Evolutionary conservation across 2,888 invertebrate species (phyloP).

Genomic region (Drosophila robusta): DNA sequence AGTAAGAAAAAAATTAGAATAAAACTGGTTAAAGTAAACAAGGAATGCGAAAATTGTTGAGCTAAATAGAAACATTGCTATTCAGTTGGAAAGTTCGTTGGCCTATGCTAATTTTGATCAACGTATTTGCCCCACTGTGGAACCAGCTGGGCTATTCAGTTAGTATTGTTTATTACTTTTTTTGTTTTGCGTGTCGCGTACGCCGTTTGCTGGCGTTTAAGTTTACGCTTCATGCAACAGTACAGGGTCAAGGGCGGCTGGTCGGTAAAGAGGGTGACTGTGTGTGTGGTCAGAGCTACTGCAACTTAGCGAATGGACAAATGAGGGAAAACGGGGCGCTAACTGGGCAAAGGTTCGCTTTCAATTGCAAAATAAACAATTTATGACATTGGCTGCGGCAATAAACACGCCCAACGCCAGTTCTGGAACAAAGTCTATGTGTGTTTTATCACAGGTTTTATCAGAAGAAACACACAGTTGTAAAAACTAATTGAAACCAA

Average conservation of each 20-base stretch:
- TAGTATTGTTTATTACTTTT: conserved; percentile 34
- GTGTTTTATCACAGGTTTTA: conserved; percentile 57
- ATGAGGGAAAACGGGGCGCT: conserved; percentile 9
- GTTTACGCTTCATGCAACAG: conserved; percentile 45
- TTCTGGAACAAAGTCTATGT: conserved; percentile 45
- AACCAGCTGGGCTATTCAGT: conserved; percentile 24
- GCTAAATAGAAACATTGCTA: not conserved
- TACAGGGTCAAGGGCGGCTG: conserved; percentile 55
- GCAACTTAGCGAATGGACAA: not conserved
- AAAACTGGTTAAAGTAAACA: too few species aligned
- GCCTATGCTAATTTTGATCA: not conserved
- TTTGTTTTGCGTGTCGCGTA: conserved; percentile 27
- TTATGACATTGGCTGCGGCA: conserved; percentile 39
- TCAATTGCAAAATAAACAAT: conserved; percentile 40
- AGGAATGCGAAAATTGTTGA: not conserved
- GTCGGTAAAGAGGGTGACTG: conserved; percentile 1
- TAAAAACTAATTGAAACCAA: conserved; percentile 48
- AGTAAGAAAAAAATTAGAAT: too few species aligned
- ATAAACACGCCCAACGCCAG: conserved; percentile 37
- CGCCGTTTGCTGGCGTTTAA: conserved; percentile 22
- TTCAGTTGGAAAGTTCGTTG: not conserved
- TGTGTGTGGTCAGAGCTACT: not conserved
- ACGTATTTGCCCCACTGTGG: conserved; percentile 32
- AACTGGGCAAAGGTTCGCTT: conserved; percentile 54
- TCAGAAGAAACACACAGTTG: conserved; percentile 54